These are phyloP conservation scores for Drosophila nannoptera DNA, from an alignment of 1,140 invertebrate genomes.

Conservation along the genomic window DNA sequence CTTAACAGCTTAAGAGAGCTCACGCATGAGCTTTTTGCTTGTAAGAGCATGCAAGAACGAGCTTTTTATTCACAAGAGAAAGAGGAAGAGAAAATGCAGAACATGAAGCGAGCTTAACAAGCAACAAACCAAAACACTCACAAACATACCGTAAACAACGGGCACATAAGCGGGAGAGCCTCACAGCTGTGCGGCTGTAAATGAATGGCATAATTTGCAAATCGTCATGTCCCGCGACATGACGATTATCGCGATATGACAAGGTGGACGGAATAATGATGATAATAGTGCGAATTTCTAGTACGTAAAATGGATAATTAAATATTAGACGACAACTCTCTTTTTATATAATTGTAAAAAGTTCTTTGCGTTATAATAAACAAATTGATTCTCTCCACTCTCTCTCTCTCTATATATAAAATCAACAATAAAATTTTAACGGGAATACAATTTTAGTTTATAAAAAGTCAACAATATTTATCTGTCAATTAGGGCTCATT, in stretches of 20 bases:
- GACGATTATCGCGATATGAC: constrained; percentile 42
- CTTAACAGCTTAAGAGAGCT: constrained; percentile 58
- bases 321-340: too few species aligned
- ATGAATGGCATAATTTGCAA: constrained; percentile 72
- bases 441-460: too few species aligned
- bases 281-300: too few species aligned
- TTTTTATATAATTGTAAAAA: too few species aligned
- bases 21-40: too few species aligned
- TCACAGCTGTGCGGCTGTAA: constrained; percentile 4
- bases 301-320: too few species aligned
- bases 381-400: too few species aligned
- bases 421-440: background rate
- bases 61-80: constrained; percentile 33
- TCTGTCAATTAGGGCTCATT: constrained; percentile 84
- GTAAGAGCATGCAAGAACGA: constrained; percentile 30
- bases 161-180: constrained; percentile 7
- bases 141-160: constrained; percentile 44
- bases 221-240: constrained; percentile 60
- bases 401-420: background rate
- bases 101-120: too few species aligned
- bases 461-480: too few species aligned
- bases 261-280: too few species aligned
- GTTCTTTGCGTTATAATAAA: too few species aligned
- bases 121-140: too few species aligned
- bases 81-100: constrained; percentile 2